These are phyloP conservation scores for Brassicogethes aeneus DNA, from an alignment of 2,888 invertebrate species.

Conservation along the genomic window DNA sequence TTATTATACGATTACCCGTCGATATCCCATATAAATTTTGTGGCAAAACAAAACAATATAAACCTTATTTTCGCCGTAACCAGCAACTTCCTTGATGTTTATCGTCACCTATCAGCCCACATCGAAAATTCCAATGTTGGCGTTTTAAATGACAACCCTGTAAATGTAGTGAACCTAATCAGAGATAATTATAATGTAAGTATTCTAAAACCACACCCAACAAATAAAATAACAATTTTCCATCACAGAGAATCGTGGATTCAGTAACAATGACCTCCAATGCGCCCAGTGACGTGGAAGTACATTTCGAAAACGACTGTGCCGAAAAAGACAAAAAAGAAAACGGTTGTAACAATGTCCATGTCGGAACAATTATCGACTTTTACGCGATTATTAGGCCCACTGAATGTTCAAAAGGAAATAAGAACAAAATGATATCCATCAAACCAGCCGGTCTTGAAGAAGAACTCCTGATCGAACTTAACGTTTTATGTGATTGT, in stretches of 20 bases:
- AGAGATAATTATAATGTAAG: conserved; percentile 59
- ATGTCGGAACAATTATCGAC: neutral
- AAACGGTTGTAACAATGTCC: neutral
- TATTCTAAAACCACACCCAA: too few species aligned
- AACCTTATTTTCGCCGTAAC: conserved; percentile 67
- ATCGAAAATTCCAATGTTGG: conserved; percentile 63
- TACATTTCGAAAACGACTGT: neutral
- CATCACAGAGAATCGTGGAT: neutral
- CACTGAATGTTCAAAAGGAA: neutral
- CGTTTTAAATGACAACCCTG: conserved; percentile 50
- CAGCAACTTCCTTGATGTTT: neutral
- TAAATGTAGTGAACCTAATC: conserved; percentile 61
- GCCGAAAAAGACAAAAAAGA: neutral
- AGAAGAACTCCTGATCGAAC: neutral
- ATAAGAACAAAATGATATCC: neutral
- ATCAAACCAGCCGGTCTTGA: neutral
- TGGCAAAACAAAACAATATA: conserved; percentile 33
- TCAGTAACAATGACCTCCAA: conserved; percentile 11
- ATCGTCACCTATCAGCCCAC: conserved; percentile 41
- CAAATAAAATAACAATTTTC: too few species aligned
- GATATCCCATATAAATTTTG: conserved; percentile 34
- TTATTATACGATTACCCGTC: neutral
- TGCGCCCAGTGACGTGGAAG: conserved; percentile 26
- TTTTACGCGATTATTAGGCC: neutral
- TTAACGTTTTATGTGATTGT: neutral